Evolutionary conservation across 2,888 invertebrate genomes (phyloP).

Genomic region (Cephus sareptanus): DNA sequence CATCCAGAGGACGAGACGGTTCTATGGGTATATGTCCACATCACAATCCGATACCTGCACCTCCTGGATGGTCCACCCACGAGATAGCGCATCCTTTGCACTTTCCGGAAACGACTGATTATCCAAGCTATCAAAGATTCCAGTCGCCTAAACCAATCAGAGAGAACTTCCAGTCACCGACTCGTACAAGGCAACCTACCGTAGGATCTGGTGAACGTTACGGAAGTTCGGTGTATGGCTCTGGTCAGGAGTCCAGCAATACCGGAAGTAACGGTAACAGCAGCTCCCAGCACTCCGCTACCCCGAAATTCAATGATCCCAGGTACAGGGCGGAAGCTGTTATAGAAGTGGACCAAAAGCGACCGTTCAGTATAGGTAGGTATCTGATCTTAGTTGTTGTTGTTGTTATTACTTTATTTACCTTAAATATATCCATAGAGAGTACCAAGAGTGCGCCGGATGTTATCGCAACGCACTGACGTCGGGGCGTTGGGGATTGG

Average conservation of each 20-base stretch:
- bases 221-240: slow-evolving; percentile 53
- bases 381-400: background rate
- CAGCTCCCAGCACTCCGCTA: slow-evolving; percentile 43
- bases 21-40: slow-evolving; percentile 45
- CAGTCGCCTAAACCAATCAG: slow-evolving; percentile 46
- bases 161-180: slow-evolving; percentile 16
- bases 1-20: slow-evolving; percentile 40
- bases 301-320: slow-evolving; percentile 46
- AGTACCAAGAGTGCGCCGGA: slow-evolving; percentile 91
- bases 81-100: slow-evolving; percentile 41
- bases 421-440: slow-evolving; percentile 60
- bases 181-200: slow-evolving; percentile 31
- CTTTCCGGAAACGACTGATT: slow-evolving; percentile 41
- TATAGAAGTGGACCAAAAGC: slow-evolving; percentile 71
- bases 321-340: slow-evolving; percentile 72
- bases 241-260: slow-evolving; percentile 35
- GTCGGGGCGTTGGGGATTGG: slow-evolving; percentile 69
- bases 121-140: slow-evolving; percentile 50
- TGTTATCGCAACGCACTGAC: slow-evolving; percentile 88
- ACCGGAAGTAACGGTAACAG: slow-evolving; percentile 41
- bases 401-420: background rate
- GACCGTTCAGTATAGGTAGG: slow-evolving; percentile 75
- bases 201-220: slow-evolving; percentile 57
- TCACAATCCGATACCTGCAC: slow-evolving; percentile 58
- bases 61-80: slow-evolving; percentile 58